Evolutionary conservation across 2,113 vertebrate species (phyloP), one percentile per base, ranked within the genome.

Genomic region (Nothoprocta pentlandii): DNA sequence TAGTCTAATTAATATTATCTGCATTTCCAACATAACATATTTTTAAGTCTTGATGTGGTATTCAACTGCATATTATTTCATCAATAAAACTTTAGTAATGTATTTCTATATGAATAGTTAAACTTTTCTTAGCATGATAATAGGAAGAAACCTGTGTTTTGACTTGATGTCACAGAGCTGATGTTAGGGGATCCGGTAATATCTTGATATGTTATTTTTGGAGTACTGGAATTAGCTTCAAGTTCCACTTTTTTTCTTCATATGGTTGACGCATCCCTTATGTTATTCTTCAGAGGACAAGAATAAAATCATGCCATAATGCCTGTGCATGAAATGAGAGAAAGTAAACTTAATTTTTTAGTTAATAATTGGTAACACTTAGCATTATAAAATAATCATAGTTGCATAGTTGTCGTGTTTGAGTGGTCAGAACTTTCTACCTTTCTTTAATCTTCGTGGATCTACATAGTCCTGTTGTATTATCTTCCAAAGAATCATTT

Each of bases 381-480:
- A 30, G 16, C 10, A 47, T 12, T 39, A 13, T 54, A 42, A 25
- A 56, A 46, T 11, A 63, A 25, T 23, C 0, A 0, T 42, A 10
- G 75, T 85, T 85, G 32, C 16, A 23, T 58, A 82, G 17, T 25
- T 94, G 10, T 51, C 4, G 3, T 66, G 14, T 62, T 85, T 47
- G 49, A 82, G 32, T 53, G 44, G 22, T n/a, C 68, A 59, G 77
- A 82, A 76, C 12, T 30, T 75, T 76, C 39, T 84, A 2, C 13
- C 16, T 91, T 91, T 91, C 59, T 89, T 89, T 64, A 41, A 39
- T 77, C 47, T 88, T 94, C 44, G 9, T 83, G n/a, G 89, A 84
- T 82, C 67, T 75, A 78, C 13, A 69, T 67, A 34, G 5, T 88
- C 80, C 49, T 85, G 26, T 79, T 20, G 71, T 63, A 78, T 25